A percentile compares a stretch with the other conserved stretches of the same genome.
Evolutionary conservation across 2,113 vertebrate genomes (phyloP).

Genomic region (Tricholaema leucomelas): DNA sequence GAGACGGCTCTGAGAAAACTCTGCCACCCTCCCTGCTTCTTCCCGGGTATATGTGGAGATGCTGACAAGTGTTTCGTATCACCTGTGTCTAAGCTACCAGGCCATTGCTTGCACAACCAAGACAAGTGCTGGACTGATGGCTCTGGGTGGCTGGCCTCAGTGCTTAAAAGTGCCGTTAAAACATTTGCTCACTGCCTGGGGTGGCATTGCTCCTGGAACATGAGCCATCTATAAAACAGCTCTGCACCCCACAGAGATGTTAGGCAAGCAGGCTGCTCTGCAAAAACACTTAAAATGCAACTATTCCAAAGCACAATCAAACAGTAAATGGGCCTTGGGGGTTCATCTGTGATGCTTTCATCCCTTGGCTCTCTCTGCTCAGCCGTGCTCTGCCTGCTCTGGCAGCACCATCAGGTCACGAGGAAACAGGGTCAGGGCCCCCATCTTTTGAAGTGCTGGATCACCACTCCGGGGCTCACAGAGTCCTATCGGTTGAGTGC

Average conservation of each 20-base stretch:
- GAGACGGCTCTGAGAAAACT: background rate
- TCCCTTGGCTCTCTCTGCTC: background rate
- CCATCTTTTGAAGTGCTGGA: fast-evolving
- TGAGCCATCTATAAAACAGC: background rate
- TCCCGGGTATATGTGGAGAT: background rate
- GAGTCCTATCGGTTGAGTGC: background rate
- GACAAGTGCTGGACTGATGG: background rate
- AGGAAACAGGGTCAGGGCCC: background rate
- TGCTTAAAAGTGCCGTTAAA: conserved; percentile 36
- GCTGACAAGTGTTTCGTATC: conserved; percentile 1
- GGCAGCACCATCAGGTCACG: background rate
- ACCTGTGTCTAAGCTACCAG: conserved; percentile 1
- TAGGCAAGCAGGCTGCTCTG: conserved; percentile 9
- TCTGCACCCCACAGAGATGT: background rate
- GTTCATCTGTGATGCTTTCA: background rate
- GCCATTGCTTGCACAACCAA: background rate
- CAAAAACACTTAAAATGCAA: conserved; percentile 26
- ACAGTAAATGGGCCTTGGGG: background rate
- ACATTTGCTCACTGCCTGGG: conserved; percentile 38
- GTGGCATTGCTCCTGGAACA: background rate
- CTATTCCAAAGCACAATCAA: background rate
- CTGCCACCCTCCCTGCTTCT: background rate
- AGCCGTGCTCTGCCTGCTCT: background rate
- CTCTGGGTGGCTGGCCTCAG: conserved; percentile 14
- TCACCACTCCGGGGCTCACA: background rate